Percentiles rank a stretch among this genome's conserved stretches.
phyloP scores from a whole-genome alignment of 2,113 vertebrate genomes.

The Elanus axillaris region DNA sequence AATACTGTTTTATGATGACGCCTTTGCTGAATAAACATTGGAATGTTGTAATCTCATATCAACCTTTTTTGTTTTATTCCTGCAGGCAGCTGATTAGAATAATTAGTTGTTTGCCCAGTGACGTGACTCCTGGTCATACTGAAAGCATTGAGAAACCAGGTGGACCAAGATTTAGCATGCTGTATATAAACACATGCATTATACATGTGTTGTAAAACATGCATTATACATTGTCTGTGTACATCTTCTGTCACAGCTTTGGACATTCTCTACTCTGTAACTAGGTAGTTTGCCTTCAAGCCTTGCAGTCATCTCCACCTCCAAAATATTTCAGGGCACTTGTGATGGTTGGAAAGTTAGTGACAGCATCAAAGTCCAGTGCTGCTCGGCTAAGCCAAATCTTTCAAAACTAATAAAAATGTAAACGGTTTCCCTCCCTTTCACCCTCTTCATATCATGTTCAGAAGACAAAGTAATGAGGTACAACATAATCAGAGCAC shows the following conservation, averaged over 20 bases:
- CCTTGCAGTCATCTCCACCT: neutral
- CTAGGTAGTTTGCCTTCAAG: neutral
- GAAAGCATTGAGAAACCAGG: neutral
- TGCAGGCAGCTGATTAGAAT: neutral
- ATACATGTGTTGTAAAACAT: neutral
- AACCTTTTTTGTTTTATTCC: neutral
- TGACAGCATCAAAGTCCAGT: neutral
- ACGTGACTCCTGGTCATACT: neutral
- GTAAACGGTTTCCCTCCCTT: neutral
- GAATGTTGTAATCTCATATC: neutral
- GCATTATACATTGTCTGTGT: neutral
- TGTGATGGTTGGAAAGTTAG: neutral
- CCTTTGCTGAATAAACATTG: neutral
- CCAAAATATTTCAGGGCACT: neutral
- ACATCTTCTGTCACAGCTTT: neutral
- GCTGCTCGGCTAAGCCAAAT: neutral
- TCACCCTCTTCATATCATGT: neutral
- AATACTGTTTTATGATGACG: neutral
- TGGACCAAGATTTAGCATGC: neutral
- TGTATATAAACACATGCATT: neutral
- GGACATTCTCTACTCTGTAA: neutral
- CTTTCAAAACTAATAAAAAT: neutral
- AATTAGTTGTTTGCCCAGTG: neutral
- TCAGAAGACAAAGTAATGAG: neutral
- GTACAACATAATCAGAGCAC: neutral